Conservation (phyloP, 1,140 invertebrate genomes). For the Meloidogyne chitwoodi region DNA sequence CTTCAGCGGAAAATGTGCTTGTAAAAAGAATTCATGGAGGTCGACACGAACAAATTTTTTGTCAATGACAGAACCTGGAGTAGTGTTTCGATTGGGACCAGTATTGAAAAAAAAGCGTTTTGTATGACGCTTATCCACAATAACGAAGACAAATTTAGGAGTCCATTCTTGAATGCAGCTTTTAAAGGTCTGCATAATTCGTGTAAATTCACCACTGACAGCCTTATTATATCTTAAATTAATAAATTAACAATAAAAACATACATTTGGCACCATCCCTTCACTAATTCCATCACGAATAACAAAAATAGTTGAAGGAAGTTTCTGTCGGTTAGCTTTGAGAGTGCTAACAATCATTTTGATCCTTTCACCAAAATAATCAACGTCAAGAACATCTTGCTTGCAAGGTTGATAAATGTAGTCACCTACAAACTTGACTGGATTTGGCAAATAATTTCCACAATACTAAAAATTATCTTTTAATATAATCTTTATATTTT, state of each 20-base stretch:
- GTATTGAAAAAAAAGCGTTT: slow-evolving; percentile 33
- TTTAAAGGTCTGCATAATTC: slow-evolving; percentile 16
- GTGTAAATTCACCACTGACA: slow-evolving; percentile 12
- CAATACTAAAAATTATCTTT: slow-evolving; percentile 25
- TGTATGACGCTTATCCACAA: slow-evolving; percentile 33
- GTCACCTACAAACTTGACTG: slow-evolving; percentile 21
- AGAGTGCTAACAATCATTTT: not conserved
- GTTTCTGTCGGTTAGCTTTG: not conserved
- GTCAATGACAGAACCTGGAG: slow-evolving; percentile 21
- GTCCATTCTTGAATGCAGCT: not conserved
- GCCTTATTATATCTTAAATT: not conserved
- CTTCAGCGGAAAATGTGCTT: slow-evolving; percentile 20
- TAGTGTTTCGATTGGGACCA: slow-evolving; percentile 5
- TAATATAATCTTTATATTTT: not conserved
- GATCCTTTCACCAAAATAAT: not conserved
- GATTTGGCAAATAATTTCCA: slow-evolving; percentile 15
- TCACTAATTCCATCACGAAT: slow-evolving; percentile 31
- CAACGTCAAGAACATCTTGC: slow-evolving; percentile 18
- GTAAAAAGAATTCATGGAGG: slow-evolving; percentile 22
- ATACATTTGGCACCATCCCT: slow-evolving; percentile 24
- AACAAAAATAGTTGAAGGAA: slow-evolving; percentile 12
- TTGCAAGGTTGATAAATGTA: slow-evolving; percentile 23
- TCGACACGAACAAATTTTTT: slow-evolving; percentile 16
- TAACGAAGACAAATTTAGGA: slow-evolving; percentile 26
- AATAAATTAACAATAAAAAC: not conserved